Evolutionary conservation across 2,888 invertebrate genomes (phyloP).

Genomic region (Copidosoma aretas): DNA sequence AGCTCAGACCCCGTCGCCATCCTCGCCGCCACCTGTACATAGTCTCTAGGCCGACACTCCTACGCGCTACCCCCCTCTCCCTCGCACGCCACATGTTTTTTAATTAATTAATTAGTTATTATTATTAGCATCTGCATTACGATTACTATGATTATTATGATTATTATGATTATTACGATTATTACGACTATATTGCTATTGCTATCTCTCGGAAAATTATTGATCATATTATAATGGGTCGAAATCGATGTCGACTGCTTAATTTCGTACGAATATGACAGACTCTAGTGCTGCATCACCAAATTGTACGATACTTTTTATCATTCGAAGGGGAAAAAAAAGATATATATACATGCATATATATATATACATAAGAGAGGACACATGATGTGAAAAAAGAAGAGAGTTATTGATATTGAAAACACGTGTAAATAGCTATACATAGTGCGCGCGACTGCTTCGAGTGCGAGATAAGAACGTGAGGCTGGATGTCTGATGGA

Average conservation of each 20-base stretch:
- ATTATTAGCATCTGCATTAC: not conserved
- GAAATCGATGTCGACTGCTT: too few relatives aligned
- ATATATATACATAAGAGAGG: not conserved
- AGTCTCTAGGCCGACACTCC: conserved; percentile 57
- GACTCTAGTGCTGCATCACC: conserved; percentile 2
- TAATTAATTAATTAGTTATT: conserved; percentile 17
- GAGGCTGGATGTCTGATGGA: conserved; percentile 17
- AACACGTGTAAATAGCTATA: conserved; percentile 49
- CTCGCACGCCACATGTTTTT: conserved; percentile 43
- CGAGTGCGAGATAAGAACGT: conserved; percentile 12
- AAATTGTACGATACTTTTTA: conserved; percentile 25
- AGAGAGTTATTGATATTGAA: conserved; percentile 18
- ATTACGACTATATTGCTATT: conserved; percentile 19
- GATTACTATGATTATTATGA: conserved; percentile 8
- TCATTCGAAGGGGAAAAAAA: conserved; percentile 6
- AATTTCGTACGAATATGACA: not conserved
- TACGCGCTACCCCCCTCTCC: conserved; percentile 46
- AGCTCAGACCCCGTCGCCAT: conserved; percentile 60
- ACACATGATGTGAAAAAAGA: conserved; percentile 6
- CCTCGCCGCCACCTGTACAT: conserved; percentile 62
- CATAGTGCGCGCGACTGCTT: conserved; percentile 42
- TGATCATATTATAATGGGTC: not conserved
- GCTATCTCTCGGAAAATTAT: conserved; percentile 8
- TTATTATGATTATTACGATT: conserved; percentile 4
- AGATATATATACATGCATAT: not conserved